These are phyloP conservation scores for Morone chrysops DNA, from an alignment of 2,113 vertebrate genomes.

Conservation along the genomic window DNA sequence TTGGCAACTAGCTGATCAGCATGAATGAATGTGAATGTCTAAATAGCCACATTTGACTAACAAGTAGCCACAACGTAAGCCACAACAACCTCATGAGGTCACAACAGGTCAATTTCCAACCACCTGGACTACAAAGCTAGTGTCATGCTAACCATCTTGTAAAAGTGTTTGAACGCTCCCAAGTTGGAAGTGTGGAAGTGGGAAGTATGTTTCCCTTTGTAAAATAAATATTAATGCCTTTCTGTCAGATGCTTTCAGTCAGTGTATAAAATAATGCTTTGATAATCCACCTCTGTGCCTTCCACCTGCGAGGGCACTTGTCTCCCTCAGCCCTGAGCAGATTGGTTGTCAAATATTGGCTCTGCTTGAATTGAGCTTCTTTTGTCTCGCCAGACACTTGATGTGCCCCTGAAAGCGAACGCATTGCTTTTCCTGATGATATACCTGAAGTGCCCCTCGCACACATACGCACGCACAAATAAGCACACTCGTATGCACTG, in stretches of 20 bases:
- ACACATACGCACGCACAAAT: not conserved
- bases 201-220: not conserved
- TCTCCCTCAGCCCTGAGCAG: not conserved
- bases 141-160: not conserved
- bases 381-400: not conserved
- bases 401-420: not conserved
- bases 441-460: not conserved
- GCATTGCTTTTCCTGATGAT: not conserved
- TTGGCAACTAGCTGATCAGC: too few species aligned
- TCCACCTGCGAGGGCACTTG: not conserved
- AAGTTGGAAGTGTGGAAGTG: not conserved
- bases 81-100: too few species aligned
- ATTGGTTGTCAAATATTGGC: not conserved
- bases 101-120: too few species aligned
- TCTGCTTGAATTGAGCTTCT: not conserved
- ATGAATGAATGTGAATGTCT: too few species aligned
- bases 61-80: too few species aligned
- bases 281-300: constrained; percentile 5
- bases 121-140: too few species aligned
- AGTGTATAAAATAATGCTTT: not conserved
- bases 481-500: accelerated
- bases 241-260: not conserved
- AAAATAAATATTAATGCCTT: not conserved
- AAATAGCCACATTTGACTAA: too few species aligned
- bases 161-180: not conserved